These are phyloP conservation scores for Sceliomorpha sp. DNA, from an alignment of 2,888 invertebrate genomes.

Conservation along the genomic window DNA sequence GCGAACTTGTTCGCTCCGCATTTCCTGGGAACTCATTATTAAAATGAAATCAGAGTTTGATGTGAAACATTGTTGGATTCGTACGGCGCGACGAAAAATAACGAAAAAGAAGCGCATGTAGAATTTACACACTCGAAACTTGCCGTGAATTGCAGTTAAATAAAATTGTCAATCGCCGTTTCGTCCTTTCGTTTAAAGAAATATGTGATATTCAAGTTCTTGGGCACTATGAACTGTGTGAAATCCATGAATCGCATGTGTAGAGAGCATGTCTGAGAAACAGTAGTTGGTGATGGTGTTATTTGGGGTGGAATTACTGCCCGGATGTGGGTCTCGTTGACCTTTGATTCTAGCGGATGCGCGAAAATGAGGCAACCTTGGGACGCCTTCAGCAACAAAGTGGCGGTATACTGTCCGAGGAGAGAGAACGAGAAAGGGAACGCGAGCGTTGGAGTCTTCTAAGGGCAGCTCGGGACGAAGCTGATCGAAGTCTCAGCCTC, in stretches of 20 bases:
- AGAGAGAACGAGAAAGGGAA: constrained; percentile 88
- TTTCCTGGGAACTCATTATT: constrained; percentile 22
- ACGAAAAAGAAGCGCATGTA: constrained; percentile 16
- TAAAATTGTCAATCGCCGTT: no score
- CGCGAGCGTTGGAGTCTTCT: constrained; percentile 93
- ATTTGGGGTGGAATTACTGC: constrained; percentile 74
- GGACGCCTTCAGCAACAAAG: constrained; percentile 94
- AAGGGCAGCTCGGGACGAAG: constrained; percentile 93
- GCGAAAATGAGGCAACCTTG: constrained; percentile 88
- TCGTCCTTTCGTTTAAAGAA: no score
- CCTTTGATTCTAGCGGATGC: constrained; percentile 84
- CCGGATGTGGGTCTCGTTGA: constrained; percentile 76
- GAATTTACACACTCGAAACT: no score
- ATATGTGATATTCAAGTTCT: no score
- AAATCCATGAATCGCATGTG: constrained; percentile 32
- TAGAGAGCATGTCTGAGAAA: constrained; percentile 39
- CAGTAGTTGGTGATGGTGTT: constrained; percentile 70
- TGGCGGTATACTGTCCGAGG: constrained; percentile 92
- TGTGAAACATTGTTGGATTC: constrained; percentile 5
- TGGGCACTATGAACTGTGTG: no score
- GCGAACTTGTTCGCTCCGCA: constrained; percentile 16
- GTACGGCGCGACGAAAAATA: constrained; percentile 5
- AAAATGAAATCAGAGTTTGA: constrained; percentile 24
- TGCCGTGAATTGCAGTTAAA: no score
- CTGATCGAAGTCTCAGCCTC: constrained; percentile 91